These are phyloP conservation scores for Limnephilus marmoratus DNA, from an alignment of 2,888 invertebrate genomes.

Conservation along the genomic window DNA sequence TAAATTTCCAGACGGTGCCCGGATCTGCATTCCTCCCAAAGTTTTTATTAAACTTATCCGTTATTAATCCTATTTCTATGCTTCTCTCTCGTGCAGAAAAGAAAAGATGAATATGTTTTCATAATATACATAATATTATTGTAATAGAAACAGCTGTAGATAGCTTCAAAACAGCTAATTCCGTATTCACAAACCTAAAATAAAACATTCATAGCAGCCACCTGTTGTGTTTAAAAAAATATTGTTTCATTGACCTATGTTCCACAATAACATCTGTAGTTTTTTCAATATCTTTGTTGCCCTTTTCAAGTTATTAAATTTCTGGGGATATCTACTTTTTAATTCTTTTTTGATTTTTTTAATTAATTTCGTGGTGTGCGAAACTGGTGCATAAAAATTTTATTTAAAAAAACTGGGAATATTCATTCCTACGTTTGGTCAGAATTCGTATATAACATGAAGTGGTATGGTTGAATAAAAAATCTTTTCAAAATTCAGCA, in stretches of 20 bases:
- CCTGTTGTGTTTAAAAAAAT: slow-evolving; percentile 11
- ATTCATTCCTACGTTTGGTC: too few relatives aligned
- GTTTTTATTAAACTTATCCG: neutral
- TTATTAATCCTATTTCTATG: neutral
- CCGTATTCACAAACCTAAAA: neutral
- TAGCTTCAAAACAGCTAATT: neutral
- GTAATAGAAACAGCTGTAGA: neutral
- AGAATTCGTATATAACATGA: too few relatives aligned
- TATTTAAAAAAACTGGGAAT: neutral
- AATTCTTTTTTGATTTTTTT: too few relatives aligned
- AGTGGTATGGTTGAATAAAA: too few relatives aligned
- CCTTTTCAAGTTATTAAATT: neutral
- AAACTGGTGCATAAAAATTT: neutral
- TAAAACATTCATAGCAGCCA: neutral
- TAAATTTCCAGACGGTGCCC: too few relatives aligned
- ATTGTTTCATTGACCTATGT: neutral
- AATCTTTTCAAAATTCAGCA: too few relatives aligned
- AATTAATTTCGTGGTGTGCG: too few relatives aligned
- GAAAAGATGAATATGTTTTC: neutral
- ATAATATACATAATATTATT: neutral
- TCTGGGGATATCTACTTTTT: too few relatives aligned
- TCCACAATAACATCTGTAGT: neutral
- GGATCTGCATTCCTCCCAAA: too few relatives aligned
- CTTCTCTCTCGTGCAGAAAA: neutral
- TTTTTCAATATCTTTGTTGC: neutral